phyloP scores from a whole-genome alignment of 2,888 invertebrate genomes.

The Tachina fera region DNA sequence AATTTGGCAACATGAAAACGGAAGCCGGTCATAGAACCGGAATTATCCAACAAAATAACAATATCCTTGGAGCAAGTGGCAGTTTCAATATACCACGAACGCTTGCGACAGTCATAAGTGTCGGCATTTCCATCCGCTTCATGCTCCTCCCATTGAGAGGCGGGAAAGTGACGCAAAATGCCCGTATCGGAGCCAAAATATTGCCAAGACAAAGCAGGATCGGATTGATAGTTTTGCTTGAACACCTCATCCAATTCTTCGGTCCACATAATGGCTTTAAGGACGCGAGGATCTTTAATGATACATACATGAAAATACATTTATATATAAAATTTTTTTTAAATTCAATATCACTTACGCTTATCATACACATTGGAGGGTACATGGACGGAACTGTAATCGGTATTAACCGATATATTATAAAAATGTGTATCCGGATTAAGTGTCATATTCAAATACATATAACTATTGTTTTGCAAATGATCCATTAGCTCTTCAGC shows the following conservation, averaged over 20 bases:
- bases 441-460: conserved; percentile 85
- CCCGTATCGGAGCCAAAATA: conserved; percentile 98
- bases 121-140: conserved; percentile 85
- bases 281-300: conserved; percentile 84
- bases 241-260: conserved; percentile 92
- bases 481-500: conserved; percentile 76
- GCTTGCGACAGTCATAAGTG: conserved; percentile 95
- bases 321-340: background rate
- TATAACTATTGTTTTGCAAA: conserved; percentile 77
- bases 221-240: conserved; percentile 91
- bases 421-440: conserved; percentile 92
- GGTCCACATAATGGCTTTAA: conserved; percentile 95
- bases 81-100: conserved; percentile 98
- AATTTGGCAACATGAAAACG: conserved; percentile 90
- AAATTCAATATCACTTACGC: conserved; percentile 84
- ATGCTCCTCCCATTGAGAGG: conserved; percentile 86
- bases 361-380: conserved; percentile 96
- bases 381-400: conserved; percentile 94
- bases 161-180: conserved; percentile 96
- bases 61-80: conserved; percentile 99
- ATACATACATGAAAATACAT: background rate
- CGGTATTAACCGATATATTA: conserved; percentile 91
- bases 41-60: conserved; percentile 96
- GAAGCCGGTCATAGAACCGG: conserved; percentile 97
- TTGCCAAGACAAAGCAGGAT: conserved; percentile 97